Base-by-base conservation (phyloP, 1,140 invertebrate species). In the Odontomachus brunneus region DNA sequence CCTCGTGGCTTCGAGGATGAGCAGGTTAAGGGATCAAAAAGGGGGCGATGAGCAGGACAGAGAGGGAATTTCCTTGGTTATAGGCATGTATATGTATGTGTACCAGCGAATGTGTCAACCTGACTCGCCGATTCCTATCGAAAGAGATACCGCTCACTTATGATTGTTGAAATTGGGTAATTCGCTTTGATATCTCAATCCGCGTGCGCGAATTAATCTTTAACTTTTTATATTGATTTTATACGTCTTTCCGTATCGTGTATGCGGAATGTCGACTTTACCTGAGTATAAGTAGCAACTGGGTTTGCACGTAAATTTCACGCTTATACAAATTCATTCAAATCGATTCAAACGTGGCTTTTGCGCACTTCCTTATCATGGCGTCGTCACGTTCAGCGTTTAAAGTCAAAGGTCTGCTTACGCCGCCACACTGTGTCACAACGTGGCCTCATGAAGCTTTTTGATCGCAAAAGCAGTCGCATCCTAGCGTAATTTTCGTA, bases 1-100 rank as follows among this genome's bases (percentile, higher is more conserved):
- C 44, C 51, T 69, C 33, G 29, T 57, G 60, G 11, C 14, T 48
- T 44, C 33, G 65, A 80, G 63, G 51, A 55, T 71, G 65, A 80
- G 63, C 75, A 51, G 65, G 65, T 80, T 80, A 80, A 80, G 51
- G 65, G 19, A 78, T 17, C 26, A 55, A 80, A 76, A 66, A 48
- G 15, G 33, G 33, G n/a, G n/a, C n/a, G n/a, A n/a, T n/a, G n/a
- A n/a, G n/a, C n/a, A n/a, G n/a, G n/a, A n/a, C n/a, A n/a, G n/a
- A n/a, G n/a, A 33, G 29, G 17, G 26, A 75, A 78, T 33, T 33
- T 33, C 29, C 29, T 33, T 33, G 29, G 29, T 33, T 5, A 33
- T 33, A 33, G 29, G 29, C 5, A 5, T 33, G 29, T 5, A 5
- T 5, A 5, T 5, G 11, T 44, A 53, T 65, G 55, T 78, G 67